phyloP scores from a whole-genome alignment of 1,140 invertebrate species.

The Drepana arcuata region DNA sequence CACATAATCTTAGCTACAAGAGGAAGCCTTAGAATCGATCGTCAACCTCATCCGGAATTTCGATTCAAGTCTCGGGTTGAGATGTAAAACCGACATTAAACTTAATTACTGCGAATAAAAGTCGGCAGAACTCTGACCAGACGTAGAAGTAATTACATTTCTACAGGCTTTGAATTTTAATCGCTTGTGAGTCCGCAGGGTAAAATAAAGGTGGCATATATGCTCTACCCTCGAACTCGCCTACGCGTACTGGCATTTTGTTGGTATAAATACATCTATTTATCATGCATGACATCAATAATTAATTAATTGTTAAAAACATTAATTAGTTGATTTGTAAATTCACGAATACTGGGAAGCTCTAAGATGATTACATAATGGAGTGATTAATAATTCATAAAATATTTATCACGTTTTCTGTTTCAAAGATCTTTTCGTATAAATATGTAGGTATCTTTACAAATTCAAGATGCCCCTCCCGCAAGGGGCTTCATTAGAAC shows the following conservation, averaged over 20 bases:
- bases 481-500: conserved; percentile 32
- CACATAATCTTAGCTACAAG: too few relatives aligned
- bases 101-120: conserved; percentile 63
- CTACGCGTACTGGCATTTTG: too few relatives aligned
- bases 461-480: too few relatives aligned
- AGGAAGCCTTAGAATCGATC: too few relatives aligned
- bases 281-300: background rate
- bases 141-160: conserved; percentile 61
- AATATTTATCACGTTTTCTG: background rate
- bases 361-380: conserved; percentile 1
- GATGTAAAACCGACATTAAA: conserved; percentile 46
- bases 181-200: conserved; percentile 25
- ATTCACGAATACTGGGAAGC: background rate
- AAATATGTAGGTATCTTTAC: too few relatives aligned
- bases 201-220: background rate
- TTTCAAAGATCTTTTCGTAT: background rate
- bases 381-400: background rate
- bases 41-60: too few relatives aligned
- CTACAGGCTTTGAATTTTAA: conserved; percentile 64
- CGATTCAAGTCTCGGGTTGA: too few relatives aligned
- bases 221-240: background rate
- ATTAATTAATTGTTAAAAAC: background rate
- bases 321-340: background rate
- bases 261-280: too few relatives aligned
- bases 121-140: conserved; percentile 50